phyloP scores from a whole-genome alignment of 2,113 vertebrate species.

The Xyrauchen texanus region DNA sequence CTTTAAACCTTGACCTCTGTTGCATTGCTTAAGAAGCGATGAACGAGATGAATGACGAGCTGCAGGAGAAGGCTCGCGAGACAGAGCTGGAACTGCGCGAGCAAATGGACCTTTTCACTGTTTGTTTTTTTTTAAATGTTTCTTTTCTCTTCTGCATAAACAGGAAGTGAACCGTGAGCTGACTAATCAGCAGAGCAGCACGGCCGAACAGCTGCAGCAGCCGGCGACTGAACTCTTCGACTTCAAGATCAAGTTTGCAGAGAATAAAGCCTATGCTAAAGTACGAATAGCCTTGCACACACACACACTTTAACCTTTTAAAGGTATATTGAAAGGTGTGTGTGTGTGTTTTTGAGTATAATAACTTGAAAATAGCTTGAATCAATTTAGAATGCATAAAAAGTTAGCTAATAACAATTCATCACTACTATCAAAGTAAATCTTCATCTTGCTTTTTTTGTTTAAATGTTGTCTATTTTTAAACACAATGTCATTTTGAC shows the following conservation, averaged over 20 bases:
- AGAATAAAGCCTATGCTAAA: conserved; percentile 97
- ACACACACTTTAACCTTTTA: too few relatives aligned
- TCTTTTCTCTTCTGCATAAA: not conserved
- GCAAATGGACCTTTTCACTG: conserved; percentile 80
- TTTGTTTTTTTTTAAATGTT: not conserved
- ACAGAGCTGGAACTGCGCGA: conserved; percentile 96
- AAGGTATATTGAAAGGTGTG: too few relatives aligned
- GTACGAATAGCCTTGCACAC: conserved; percentile 59
- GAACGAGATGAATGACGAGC: conserved; percentile 98
- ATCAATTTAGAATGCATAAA: too few relatives aligned
- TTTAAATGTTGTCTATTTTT: too few relatives aligned
- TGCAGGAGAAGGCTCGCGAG: conserved; percentile 94
- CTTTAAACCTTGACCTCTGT: too few relatives aligned
- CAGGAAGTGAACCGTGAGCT: conserved; percentile 93
- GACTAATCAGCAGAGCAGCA: conserved; percentile 86
- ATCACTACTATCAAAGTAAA: too few relatives aligned
- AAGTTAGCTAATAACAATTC: too few relatives aligned
- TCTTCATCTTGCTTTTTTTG: too few relatives aligned
- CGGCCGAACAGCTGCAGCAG: conserved; percentile 83
- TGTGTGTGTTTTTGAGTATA: not conserved
- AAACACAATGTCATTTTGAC: too few relatives aligned
- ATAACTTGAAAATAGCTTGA: not conserved
- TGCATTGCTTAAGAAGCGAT: conserved; percentile 84
- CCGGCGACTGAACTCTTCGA: conserved; percentile 91
- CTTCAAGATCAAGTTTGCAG: conserved; percentile 98